A percentile compares a stretch with the other conserved stretches of the same genome.
phyloP scores from a whole-genome alignment of 1,140 invertebrate species.

The Calephelis nemesis region DNA sequence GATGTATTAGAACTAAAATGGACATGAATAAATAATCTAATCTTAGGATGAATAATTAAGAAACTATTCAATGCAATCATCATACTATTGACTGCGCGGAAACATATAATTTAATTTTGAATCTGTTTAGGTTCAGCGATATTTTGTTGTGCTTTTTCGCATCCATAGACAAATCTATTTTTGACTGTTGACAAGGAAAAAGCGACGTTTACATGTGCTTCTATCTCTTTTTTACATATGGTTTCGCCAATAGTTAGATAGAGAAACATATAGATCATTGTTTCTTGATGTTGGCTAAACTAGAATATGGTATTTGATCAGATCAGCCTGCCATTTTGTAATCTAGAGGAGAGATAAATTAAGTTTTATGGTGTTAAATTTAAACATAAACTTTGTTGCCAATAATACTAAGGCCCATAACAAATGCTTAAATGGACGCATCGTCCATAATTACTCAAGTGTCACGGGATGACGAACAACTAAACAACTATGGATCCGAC shows the following conservation, averaged over 20 bases:
- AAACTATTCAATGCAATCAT: too few relatives aligned
- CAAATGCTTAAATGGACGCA: constrained; percentile 92
- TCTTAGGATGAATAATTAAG: too few relatives aligned
- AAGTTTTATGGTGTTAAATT: constrained; percentile 79
- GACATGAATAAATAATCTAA: too few relatives aligned
- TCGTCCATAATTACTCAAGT: constrained; percentile 99
- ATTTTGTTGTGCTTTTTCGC: not conserved
- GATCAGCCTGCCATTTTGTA: constrained; percentile 78
- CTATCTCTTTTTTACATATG: constrained; percentile 22
- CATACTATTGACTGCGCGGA: too few relatives aligned
- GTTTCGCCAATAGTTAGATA: constrained; percentile 18
- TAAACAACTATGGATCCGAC: constrained; percentile 93
- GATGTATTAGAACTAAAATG: too few relatives aligned
- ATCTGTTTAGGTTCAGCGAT: too few relatives aligned
- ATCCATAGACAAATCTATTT: constrained; percentile 42
- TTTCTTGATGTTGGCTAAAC: constrained; percentile 57
- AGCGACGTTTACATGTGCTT: constrained; percentile 37
- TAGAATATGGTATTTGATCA: constrained; percentile 76
- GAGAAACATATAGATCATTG: constrained; percentile 45
- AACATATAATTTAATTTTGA: too few relatives aligned
- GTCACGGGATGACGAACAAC: constrained; percentile 96
- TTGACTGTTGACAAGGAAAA: constrained; percentile 60
- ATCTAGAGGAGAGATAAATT: constrained; percentile 79
- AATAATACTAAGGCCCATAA: constrained; percentile 75
- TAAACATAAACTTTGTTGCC: constrained; percentile 72